phyloP scores from a whole-genome alignment of 2,888 invertebrate genomes.

The Nebria brevicollis region DNA sequence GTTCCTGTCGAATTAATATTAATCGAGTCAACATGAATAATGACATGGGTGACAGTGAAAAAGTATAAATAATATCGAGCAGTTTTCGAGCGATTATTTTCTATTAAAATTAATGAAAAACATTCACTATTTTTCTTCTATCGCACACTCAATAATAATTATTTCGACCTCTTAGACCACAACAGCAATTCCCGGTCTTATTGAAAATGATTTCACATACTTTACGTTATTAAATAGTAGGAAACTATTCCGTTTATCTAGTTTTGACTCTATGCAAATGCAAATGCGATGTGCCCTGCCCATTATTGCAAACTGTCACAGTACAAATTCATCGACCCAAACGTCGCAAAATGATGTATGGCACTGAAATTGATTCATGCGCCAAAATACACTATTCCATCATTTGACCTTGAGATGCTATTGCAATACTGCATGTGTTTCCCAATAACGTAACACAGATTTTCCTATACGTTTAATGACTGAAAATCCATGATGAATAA shows the following conservation, averaged over 20 bases:
- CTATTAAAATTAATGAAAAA: neutral
- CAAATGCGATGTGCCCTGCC: no score
- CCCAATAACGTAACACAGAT: neutral
- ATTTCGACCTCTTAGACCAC: neutral
- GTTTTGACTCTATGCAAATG: neutral
- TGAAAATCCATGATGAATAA: neutral
- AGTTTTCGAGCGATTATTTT: neutral
- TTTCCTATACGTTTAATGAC: neutral
- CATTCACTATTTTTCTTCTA: neutral
- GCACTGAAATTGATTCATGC: no score
- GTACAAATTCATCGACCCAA: no score
- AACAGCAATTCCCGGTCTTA: neutral
- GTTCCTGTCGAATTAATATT: constrained; percentile 45
- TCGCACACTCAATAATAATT: neutral
- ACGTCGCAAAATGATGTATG: no score
- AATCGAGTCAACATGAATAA: constrained; percentile 41
- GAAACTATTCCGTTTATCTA: neutral
- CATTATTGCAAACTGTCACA: no score
- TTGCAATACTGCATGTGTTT: neutral
- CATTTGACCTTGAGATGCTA: neutral
- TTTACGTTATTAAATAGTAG: neutral
- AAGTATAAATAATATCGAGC: neutral
- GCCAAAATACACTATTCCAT: neutral
- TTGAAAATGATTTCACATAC: neutral
- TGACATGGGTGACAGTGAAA: constrained; percentile 37